Evolutionary conservation across 2,113 vertebrate genomes (phyloP).

Genomic region (Edolisoma coerulescens): DNA sequence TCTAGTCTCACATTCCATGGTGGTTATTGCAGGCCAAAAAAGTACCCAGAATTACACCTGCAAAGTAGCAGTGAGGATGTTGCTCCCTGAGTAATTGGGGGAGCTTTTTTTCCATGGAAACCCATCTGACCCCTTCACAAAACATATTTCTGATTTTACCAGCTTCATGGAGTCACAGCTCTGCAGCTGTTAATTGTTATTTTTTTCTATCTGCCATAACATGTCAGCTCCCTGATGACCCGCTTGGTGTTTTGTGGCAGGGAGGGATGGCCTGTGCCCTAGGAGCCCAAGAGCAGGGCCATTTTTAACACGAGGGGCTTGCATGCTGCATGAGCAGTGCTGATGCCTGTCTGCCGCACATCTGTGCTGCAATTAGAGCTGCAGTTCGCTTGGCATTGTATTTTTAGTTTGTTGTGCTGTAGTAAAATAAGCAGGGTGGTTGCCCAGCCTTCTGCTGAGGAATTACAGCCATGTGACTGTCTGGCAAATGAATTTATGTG

Average conservation of each 20-base stretch:
- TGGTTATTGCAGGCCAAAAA: neutral
- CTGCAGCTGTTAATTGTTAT: neutral
- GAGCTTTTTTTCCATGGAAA: neutral
- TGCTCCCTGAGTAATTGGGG: neutral
- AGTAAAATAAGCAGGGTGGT: neutral
- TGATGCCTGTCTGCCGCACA: neutral
- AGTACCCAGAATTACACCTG: neutral
- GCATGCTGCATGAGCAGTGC: neutral
- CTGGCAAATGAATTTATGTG: neutral
- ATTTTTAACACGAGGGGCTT: neutral
- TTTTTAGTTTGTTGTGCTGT: constrained; percentile 5
- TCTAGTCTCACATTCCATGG: neutral
- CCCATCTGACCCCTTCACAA: neutral
- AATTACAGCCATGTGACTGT: neutral
- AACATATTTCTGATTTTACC: neutral
- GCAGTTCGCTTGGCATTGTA: neutral
- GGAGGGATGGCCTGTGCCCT: neutral
- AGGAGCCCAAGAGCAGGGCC: neutral
- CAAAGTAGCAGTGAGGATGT: neutral
- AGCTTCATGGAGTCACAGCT: neutral
- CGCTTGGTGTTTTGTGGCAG: neutral
- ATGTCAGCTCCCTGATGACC: neutral
- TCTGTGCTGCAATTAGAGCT: neutral
- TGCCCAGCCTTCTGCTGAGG: neutral
- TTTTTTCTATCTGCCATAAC: neutral